These are phyloP conservation scores for Eristalis pertinax DNA, from an alignment of 2,888 invertebrate genomes.

Conservation along the genomic window DNA sequence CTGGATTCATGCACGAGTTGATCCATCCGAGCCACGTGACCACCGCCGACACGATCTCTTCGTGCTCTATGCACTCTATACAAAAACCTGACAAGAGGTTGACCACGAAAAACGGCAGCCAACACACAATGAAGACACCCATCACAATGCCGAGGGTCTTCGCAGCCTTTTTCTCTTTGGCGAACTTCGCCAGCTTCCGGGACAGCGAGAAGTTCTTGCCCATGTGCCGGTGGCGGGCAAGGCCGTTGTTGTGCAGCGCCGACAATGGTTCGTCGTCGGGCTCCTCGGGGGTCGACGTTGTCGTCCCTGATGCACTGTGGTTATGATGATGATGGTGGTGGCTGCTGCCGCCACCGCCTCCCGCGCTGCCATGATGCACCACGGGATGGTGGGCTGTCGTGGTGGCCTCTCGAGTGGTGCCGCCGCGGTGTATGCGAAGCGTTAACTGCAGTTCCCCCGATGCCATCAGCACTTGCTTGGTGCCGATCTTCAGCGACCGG, in stretches of 20 bases:
- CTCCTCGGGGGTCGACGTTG: slow-evolving; percentile 86
- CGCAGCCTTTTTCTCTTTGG: slow-evolving; percentile 98
- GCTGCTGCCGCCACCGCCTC: slow-evolving; percentile 77
- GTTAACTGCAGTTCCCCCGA: slow-evolving; percentile 94
- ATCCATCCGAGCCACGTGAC: slow-evolving; percentile 98
- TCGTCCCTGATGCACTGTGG: slow-evolving; percentile 80
- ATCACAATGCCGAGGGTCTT: slow-evolving; percentile 98
- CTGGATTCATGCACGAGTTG: slow-evolving; percentile 97
- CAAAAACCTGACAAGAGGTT: slow-evolving; percentile 96
- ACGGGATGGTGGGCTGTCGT: slow-evolving; percentile 75
- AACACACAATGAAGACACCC: slow-evolving; percentile 98
- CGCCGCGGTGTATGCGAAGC: slow-evolving; percentile 95
- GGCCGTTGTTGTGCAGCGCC: slow-evolving; percentile 89
- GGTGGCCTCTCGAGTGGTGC: slow-evolving; percentile 86
- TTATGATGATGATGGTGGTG: slow-evolving; percentile 79
- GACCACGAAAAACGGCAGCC: slow-evolving; percentile 98
- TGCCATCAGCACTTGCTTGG: slow-evolving; percentile 93
- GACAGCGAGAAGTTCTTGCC: slow-evolving; percentile 96
- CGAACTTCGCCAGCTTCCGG: slow-evolving; percentile 95
- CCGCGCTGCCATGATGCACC: slow-evolving; percentile 81
- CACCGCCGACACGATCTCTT: slow-evolving; percentile 92
- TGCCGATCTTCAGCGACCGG: slow-evolving; percentile 93
- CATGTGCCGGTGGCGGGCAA: slow-evolving; percentile 87
- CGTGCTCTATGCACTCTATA: slow-evolving; percentile 92
- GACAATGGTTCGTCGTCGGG: slow-evolving; percentile 87